Evolutionary conservation across 2,888 invertebrate species (phyloP).

Genomic region (Epinotia nisella): DNA sequence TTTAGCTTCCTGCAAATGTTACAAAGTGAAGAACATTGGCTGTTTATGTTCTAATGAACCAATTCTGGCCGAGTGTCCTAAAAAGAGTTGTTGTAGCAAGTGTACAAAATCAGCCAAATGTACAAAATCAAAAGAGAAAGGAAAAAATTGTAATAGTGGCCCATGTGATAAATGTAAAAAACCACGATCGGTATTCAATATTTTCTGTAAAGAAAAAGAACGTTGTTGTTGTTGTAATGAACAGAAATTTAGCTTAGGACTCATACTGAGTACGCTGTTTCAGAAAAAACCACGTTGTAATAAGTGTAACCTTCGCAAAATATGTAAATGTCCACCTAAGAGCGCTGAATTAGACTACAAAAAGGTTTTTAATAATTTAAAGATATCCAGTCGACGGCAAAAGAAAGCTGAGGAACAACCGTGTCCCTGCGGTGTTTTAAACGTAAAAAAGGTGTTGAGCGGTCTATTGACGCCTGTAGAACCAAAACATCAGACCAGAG

Average conservation of each 20-base stretch:
- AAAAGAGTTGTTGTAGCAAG: background rate
- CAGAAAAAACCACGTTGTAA: background rate
- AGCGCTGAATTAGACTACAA: background rate
- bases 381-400: background rate
- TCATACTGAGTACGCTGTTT: background rate
- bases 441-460: background rate
- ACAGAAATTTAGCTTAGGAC: background rate
- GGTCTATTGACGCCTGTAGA: background rate
- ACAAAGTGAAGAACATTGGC: background rate
- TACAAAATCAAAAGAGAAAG: background rate
- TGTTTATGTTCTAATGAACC: slow-evolving; percentile 17
- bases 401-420: background rate
- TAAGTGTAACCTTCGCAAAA: background rate
- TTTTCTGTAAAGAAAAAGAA: background rate
- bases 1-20: background rate
- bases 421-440: background rate
- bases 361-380: background rate
- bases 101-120: background rate
- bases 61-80: background rate
- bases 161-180: background rate
- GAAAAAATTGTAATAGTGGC: background rate
- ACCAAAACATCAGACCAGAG: background rate
- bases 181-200: background rate
- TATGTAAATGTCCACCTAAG: slow-evolving; percentile 4
- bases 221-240: slow-evolving; percentile 1